Conservation (phyloP, 2,888 invertebrate species). For the Eurytoma adleriae region DNA sequence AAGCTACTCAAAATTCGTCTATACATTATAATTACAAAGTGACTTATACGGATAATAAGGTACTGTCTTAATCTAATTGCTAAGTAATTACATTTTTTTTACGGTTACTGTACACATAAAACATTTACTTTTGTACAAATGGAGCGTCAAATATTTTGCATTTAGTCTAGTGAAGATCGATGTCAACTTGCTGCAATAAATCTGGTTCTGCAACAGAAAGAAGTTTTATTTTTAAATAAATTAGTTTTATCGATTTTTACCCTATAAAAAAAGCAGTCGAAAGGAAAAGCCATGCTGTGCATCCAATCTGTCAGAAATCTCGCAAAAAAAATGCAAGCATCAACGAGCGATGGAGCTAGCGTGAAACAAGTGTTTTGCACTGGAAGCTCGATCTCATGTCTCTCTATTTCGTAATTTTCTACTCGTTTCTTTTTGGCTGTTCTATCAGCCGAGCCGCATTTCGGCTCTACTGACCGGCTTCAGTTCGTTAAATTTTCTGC, state of each 20-base stretch:
- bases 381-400: constrained; percentile 2
- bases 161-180: constrained; percentile 65
- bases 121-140: constrained; percentile 39
- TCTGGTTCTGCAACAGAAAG: constrained; percentile 71
- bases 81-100: constrained; percentile 15
- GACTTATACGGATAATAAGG: constrained; percentile 45
- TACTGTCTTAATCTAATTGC: constrained; percentile 1
- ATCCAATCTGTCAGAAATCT: constrained; percentile 17
- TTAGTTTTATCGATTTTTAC: constrained; percentile 25
- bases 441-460: constrained; percentile 20
- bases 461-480: constrained; percentile 18
- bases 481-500: constrained; percentile 35
- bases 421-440: constrained; percentile 39
- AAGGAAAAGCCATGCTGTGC: background rate
- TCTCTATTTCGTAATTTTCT: constrained; percentile 23
- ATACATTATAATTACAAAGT: background rate
- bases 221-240: constrained; percentile 2
- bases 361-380: constrained; percentile 4
- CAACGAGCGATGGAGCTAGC: background rate
- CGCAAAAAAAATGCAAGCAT: constrained; percentile 7
- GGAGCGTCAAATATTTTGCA: background rate
- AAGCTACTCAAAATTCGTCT: too few relatives aligned
- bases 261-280: background rate
- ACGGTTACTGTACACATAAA: constrained; percentile 24
- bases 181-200: constrained; percentile 72